Percentiles rank a stretch among this genome's conserved stretches.
Conservation (phyloP, 2,113 vertebrate genomes). For the Hyaena hyaena region DNA sequence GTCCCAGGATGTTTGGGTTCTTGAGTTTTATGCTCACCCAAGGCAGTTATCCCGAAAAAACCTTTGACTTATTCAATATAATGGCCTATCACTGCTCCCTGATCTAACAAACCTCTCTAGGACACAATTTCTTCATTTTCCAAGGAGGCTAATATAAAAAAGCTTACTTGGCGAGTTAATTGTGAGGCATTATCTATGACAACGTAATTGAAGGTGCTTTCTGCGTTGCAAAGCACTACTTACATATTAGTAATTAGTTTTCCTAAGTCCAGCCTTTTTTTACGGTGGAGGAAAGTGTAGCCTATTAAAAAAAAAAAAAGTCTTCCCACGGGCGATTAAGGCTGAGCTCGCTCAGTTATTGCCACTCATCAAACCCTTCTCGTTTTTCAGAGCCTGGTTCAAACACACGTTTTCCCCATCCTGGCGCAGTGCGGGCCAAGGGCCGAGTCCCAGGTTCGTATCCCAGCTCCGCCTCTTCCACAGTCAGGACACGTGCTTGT, state of each 20-base stretch:
- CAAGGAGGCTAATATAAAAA: not conserved
- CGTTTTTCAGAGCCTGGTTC: not conserved
- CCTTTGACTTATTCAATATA: not conserved
- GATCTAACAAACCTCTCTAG: not conserved
- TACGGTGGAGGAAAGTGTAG: not conserved
- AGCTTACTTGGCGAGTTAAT: not conserved
- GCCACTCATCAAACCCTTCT: not conserved
- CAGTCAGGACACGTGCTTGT: not conserved
- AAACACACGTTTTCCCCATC: not conserved
- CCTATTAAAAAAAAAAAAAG: not conserved
- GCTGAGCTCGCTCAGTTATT: not conserved
- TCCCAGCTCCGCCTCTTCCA: not conserved
- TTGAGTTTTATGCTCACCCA: not conserved
- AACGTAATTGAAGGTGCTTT: not conserved
- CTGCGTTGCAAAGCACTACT: not conserved
- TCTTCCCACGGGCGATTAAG: not conserved
- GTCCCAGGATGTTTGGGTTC: not conserved
- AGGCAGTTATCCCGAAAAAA: not conserved
- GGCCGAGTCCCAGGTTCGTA: not conserved
- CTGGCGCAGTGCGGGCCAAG: not conserved
- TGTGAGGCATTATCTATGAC: not conserved
- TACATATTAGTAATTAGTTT: not conserved
- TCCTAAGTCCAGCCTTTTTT: not conserved
- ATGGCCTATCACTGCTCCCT: not conserved
- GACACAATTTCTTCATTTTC: not conserved